A percentile compares a stretch with the other conserved stretches of the same genome.
Evolutionary conservation across 2,797 vertebrate species (phyloP).

Genomic region (Darevskia nairensis): DNA sequence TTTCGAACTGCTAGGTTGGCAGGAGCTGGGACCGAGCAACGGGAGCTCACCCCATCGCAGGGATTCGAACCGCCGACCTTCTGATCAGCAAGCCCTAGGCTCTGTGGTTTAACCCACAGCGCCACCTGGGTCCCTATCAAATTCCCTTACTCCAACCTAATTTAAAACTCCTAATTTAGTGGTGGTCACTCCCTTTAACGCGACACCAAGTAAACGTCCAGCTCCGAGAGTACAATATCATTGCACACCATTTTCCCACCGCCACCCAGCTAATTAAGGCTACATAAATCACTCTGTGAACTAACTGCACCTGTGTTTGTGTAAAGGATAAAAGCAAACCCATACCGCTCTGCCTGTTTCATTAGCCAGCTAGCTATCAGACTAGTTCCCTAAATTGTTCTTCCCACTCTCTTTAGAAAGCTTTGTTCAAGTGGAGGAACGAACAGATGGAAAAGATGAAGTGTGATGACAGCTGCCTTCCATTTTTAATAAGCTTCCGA

Average conservation of each 20-base stretch:
- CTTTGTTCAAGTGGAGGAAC: slow-evolving; percentile 24
- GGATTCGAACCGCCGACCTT: too few species aligned
- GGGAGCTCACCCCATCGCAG: too few species aligned
- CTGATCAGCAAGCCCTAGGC: too few species aligned
- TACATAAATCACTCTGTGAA: slow-evolving; percentile 34
- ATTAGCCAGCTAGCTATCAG: slow-evolving; percentile 28
- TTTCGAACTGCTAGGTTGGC: too few species aligned
- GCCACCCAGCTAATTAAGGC: slow-evolving; percentile 22
- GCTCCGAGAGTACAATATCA: not conserved
- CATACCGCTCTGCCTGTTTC: slow-evolving; percentile 23
- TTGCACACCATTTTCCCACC: not conserved
- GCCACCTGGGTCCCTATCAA: too few species aligned
- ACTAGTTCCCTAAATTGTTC: slow-evolving; percentile 17
- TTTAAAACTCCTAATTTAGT: too few species aligned
- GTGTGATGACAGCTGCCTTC: slow-evolving; percentile 39
- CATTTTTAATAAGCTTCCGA: slow-evolving; percentile 42
- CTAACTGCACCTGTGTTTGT: slow-evolving; percentile 31
- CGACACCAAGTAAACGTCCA: not conserved
- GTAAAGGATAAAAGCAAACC: slow-evolving; percentile 25
- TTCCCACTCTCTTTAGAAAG: slow-evolving; percentile 33
- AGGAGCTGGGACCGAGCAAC: too few species aligned
- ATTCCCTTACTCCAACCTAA: too few species aligned
- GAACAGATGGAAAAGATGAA: slow-evolving; percentile 37
- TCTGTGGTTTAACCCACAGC: too few species aligned
- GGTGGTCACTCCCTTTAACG: not conserved